Evolutionary conservation across 2,113 vertebrate species (phyloP).

Genomic region (Myocastor coypus): DNA sequence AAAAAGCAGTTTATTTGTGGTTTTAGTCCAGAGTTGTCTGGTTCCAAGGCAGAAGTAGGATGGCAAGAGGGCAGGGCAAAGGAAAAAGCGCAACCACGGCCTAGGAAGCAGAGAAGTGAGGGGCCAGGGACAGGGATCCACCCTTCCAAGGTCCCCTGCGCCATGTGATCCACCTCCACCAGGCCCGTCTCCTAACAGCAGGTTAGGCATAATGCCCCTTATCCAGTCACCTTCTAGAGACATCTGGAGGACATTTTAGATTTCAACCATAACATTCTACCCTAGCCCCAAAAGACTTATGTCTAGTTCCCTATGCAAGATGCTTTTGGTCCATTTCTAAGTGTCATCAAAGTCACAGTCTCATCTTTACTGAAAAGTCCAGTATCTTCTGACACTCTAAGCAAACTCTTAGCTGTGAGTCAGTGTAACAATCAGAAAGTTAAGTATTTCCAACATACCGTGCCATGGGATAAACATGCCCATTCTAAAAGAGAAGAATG

Average conservation of each 20-base stretch:
- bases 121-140: background rate
- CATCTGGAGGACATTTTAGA: background rate
- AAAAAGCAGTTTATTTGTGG: background rate
- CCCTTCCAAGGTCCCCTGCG: background rate
- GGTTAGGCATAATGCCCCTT: background rate
- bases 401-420: background rate
- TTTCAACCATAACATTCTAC: background rate
- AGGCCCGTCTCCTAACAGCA: background rate
- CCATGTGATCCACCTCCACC: background rate
- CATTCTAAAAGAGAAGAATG: background rate
- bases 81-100: background rate
- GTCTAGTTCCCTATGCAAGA: background rate
- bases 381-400: background rate
- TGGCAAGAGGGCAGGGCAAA: background rate
- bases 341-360: background rate
- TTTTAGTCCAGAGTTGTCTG: background rate
- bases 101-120: background rate
- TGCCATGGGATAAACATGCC: background rate
- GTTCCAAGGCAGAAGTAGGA: background rate
- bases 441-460: background rate
- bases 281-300: background rate
- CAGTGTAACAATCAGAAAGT: background rate
- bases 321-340: background rate
- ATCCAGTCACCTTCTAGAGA: background rate
- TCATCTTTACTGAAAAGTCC: background rate